Base-by-base conservation (phyloP, 2,888 invertebrate species). In the Congeria kusceri region DNA sequence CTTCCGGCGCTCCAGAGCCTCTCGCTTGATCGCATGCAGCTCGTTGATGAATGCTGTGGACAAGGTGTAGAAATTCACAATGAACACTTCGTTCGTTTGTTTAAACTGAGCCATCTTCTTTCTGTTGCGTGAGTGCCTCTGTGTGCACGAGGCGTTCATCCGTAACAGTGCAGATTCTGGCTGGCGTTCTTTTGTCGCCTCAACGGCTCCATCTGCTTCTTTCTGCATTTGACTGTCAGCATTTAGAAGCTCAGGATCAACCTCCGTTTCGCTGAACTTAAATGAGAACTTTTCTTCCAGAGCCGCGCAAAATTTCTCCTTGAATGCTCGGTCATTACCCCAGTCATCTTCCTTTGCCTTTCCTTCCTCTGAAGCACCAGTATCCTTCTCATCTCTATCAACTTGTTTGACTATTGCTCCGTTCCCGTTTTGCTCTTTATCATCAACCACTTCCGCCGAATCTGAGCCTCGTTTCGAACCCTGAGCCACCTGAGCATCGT, bases 21-120 rank as follows among this genome's bases (percentile, higher is more conserved):
- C 44, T 11, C 59, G 32, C 57, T 81, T 83, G 11, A 65, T 59
- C 4, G 53, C 25, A 18, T 78, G 73, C 11, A 87, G 28, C 25
- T 78, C 82, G 18, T 68, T 53, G 18, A 84, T 67, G n/a, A 87
- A 79, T 32, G 82, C 85, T 11, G 70, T 70, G 11, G 83, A 75
- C 0, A 83, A 47, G 1, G 67, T 57, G 28, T 62, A 76, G 49
- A 78, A 79, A 59, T 64, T 78, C 28, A 65, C 74, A 59, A 28
- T 29, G 29, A 72, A 67, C 39, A 57, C 18, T n/a, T 39, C 57
- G 23, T 49, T 53, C 15, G 20, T 53, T 15, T 23, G 28, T 47
- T 65, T 47, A n/a, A 32, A n/a, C 32, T 15, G 5, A 15, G 25
- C 25, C 11, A 20, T 23, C 5, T 23, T 53, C 25, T 53, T 25